Conservation (phyloP, 1,140 invertebrate species). For the Papilio polytes region DNA sequence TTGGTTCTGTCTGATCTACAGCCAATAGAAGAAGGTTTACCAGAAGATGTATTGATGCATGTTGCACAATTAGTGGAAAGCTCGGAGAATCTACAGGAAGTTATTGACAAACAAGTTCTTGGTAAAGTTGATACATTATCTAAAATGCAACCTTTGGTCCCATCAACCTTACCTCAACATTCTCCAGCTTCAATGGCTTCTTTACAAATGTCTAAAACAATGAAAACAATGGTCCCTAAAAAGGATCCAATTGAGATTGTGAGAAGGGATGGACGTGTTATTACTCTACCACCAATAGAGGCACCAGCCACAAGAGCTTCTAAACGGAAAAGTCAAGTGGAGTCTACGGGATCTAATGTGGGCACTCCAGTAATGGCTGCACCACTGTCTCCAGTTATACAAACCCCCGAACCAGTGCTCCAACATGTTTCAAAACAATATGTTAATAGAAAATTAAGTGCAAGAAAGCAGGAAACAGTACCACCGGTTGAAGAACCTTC, state of each 20-base stretch:
- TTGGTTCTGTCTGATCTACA: constrained; percentile 77
- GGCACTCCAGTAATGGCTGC: constrained; percentile 44
- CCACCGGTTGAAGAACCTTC: constrained; percentile 80
- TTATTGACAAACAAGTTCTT: constrained; percentile 86
- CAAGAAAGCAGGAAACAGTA: constrained; percentile 65
- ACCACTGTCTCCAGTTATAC: constrained; percentile 40
- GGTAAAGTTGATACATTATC: constrained; percentile 77
- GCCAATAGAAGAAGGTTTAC: constrained; percentile 85
- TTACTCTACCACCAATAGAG: constrained; percentile 91
- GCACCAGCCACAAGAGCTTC: constrained; percentile 82
- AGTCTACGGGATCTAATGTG: constrained; percentile 43
- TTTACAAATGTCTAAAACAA: constrained; percentile 58
- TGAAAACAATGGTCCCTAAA: constrained; percentile 55
- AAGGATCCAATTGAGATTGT: constrained; percentile 88
- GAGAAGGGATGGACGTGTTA: constrained; percentile 87
- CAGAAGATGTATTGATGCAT: constrained; percentile 87
- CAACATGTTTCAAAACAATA: constrained; percentile 67
- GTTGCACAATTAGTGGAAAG: constrained; percentile 87
- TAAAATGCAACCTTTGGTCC: constrained; percentile 54
- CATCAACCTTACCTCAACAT: constrained; percentile 50
- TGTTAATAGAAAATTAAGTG: constrained; percentile 67
- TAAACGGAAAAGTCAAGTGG: constrained; percentile 65
- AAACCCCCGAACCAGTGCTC: constrained; percentile 53
- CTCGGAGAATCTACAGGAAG: constrained; percentile 87
- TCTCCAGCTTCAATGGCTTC: neutral